Evolutionary conservation across 2,113 vertebrate species (phyloP), one percentile per base, ranked within the genome.

Genomic region (Phyllostomus hastatus): DNA sequence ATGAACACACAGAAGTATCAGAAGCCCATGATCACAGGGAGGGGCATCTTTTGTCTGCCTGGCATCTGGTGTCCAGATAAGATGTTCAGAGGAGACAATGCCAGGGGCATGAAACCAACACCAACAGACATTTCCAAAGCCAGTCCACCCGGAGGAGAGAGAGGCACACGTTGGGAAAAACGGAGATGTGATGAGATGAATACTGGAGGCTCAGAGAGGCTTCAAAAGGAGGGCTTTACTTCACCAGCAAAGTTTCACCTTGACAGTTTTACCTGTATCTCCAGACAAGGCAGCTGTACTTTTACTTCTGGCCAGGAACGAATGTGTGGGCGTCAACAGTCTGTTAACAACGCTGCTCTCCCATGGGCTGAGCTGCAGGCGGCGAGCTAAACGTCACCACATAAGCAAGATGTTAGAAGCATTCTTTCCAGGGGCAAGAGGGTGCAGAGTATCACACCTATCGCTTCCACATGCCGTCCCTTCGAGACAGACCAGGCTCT

Each of bases 281-380:
- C 99, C 99, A 96, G 99, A 99, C 98, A 99, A 98, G 52, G 99
- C 99, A 92, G 99, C 99, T 80, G 99, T 99, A 94, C 99, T 99
- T 98, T 99, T 99, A 97, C 99, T 99, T 73, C 99, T 98, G 95
- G 99, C 99, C 99, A 99, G 98, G 98, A 99, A 99, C 16, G 99
- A 99, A 98, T 99, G 99, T 17, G 99, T 99, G 91, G 99, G 99
- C 98, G 98, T 99, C 99, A 99, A 99, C 88, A 99, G 99, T 95
- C 99, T 99, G 98, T 98, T 99, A 97, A 99, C 99, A 95, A 99
- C 97, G 81, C 97, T 99, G 98, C 98, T 99, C 98, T 99, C 99
- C 99, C 99, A 99, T 0, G 99, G 98, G 41, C 99, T 99, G 98
- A 99, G 98, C 59, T 99, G 99, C 89, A 99, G 98, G 31, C 99